Conservation (phyloP, 2,797 vertebrate genomes). For the Kryptopterus vitreolus region DNA sequence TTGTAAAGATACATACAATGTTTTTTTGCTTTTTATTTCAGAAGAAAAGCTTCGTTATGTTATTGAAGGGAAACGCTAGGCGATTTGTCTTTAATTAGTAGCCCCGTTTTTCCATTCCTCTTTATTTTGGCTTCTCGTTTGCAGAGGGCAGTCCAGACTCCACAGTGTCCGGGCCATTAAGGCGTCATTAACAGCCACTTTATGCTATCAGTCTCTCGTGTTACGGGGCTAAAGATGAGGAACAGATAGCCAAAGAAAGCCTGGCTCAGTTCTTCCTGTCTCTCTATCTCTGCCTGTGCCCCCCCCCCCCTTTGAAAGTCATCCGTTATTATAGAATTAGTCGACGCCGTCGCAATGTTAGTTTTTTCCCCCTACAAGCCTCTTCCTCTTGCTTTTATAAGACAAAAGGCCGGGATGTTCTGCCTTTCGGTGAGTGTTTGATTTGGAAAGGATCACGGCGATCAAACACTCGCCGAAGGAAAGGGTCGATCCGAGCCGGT, state of each 20-base stretch:
- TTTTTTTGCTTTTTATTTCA: neutral
- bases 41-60: neutral
- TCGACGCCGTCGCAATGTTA: conserved; percentile 32
- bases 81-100: neutral
- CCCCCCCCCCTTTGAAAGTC: conserved; percentile 30
- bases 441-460: conserved; percentile 53
- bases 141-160: neutral
- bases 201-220: conserved; percentile 21
- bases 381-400: conserved; percentile 23
- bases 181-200: conserved; percentile 27
- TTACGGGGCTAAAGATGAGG: conserved; percentile 5
- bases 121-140: too few relatives aligned
- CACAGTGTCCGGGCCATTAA: neutral
- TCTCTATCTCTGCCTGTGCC: conserved; percentile 25
- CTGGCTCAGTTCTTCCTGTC: conserved; percentile 3
- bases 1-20: neutral
- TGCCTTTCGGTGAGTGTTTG: conserved; percentile 46
- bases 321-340: conserved; percentile 52
- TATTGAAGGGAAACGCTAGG: neutral
- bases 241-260: conserved; percentile 32
- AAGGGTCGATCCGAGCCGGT: conserved; percentile 39
- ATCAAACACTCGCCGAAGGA: conserved; percentile 35
- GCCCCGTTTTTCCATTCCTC: neutral
- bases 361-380: conserved; percentile 26
- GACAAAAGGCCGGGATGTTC: conserved; percentile 47